phyloP scores from a whole-genome alignment of 2,888 invertebrate species.

The Latrodectus elegans region DNA sequence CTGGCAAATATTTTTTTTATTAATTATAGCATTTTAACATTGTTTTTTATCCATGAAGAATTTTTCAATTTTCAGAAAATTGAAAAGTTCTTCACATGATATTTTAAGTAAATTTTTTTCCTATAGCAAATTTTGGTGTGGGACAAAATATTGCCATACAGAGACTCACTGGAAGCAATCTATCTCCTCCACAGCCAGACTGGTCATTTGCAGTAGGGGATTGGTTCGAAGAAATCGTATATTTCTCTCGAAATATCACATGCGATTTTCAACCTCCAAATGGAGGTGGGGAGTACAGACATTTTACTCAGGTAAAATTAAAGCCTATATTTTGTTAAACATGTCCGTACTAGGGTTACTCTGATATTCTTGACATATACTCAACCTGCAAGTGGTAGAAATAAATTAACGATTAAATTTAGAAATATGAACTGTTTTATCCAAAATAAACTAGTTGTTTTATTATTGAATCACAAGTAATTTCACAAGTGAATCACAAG shows the following conservation, averaged over 20 bases:
- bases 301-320: constrained; percentile 67
- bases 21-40: too few species aligned
- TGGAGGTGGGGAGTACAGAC: constrained; percentile 42
- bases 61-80: too few species aligned
- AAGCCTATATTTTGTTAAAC: background rate
- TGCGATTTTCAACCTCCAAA: constrained; percentile 31
- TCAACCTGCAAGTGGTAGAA: too few species aligned
- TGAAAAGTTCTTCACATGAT: background rate
- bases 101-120: background rate
- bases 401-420: too few species aligned
- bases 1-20: too few species aligned
- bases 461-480: too few species aligned
- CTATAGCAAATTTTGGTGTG: constrained; percentile 40
- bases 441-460: too few species aligned
- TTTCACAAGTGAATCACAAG: too few species aligned
- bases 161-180: constrained; percentile 11
- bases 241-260: constrained; percentile 19
- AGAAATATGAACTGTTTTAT: too few species aligned
- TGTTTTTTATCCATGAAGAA: too few species aligned
- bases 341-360: too few species aligned
- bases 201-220: constrained; percentile 57
- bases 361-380: too few species aligned
- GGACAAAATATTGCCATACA: constrained; percentile 68
- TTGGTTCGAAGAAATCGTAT: constrained; percentile 69
- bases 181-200: constrained; percentile 11